Percentiles rank a stretch among this genome's conserved stretches.
Evolutionary conservation across 2,888 invertebrate genomes (phyloP).

Genomic region (Limnephilus marmoratus): DNA sequence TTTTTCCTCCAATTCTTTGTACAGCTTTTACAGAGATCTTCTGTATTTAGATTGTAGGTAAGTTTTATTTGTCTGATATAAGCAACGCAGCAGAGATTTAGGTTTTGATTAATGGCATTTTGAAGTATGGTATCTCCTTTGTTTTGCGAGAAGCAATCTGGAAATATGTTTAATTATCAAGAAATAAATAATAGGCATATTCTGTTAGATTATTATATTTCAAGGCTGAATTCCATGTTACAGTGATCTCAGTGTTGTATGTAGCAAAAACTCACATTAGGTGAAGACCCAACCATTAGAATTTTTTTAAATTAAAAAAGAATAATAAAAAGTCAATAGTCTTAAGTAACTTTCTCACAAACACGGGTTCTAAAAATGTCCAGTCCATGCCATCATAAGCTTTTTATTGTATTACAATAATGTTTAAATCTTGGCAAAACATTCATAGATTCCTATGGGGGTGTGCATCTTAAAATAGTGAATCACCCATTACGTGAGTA

Average conservation of each 20-base stretch:
- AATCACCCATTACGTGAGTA: background rate
- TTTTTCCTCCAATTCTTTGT: background rate
- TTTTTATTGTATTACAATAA: slow-evolving; percentile 36
- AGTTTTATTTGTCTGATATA: background rate
- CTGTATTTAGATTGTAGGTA: slow-evolving; percentile 22
- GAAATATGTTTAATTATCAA: background rate
- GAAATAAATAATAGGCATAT: slow-evolving; percentile 21
- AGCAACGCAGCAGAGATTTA: background rate
- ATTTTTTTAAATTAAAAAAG: background rate
- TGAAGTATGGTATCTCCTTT: background rate
- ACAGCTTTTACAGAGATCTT: background rate
- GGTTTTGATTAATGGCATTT: slow-evolving; percentile 13
- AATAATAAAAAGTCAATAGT: slow-evolving; percentile 37
- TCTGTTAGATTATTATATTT: slow-evolving; percentile 38
- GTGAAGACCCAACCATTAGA: slow-evolving; percentile 11
- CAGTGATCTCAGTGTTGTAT: slow-evolving; percentile 64
- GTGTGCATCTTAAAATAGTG: background rate
- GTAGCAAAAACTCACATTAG: slow-evolving; percentile 46
- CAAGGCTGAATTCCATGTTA: slow-evolving; percentile 63
- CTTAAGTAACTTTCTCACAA: slow-evolving; percentile 26
- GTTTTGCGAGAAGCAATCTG: slow-evolving; percentile 3
- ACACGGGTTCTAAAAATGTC: background rate
- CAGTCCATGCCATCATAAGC: background rate
- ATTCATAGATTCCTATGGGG: background rate
- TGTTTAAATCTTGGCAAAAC: background rate